phyloP scores from a whole-genome alignment of 2,113 vertebrate species.

The Gavialis gangeticus region DNA sequence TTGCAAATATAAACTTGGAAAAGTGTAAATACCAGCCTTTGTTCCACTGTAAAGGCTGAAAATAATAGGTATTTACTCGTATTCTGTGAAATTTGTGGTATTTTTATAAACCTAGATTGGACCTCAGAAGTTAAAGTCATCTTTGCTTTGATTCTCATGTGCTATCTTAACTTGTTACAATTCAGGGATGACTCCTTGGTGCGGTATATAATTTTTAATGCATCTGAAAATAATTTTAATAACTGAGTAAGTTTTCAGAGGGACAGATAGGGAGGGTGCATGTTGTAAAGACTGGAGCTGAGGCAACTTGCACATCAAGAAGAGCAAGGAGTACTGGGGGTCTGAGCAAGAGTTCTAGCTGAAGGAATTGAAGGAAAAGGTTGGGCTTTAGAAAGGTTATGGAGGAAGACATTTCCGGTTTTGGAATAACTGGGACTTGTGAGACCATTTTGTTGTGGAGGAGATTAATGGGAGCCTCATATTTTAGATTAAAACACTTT shows the following conservation, averaged over 20 bases:
- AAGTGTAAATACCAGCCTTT: not conserved
- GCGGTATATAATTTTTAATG: not conserved
- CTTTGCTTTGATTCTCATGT: not conserved
- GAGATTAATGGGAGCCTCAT: not conserved
- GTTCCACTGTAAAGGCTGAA: not conserved
- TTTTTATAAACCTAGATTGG: not conserved
- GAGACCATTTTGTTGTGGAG: not conserved
- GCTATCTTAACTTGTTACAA: not conserved
- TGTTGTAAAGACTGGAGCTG: not conserved
- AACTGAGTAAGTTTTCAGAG: not conserved
- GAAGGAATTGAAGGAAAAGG: too few relatives aligned
- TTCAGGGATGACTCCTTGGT: not conserved
- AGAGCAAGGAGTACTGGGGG: too few relatives aligned
- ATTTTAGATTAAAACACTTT: not conserved
- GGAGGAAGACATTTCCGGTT: fast-evolving
- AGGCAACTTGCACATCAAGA: not conserved
- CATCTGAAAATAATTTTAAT: not conserved
- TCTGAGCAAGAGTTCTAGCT: not conserved
- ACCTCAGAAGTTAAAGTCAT: not conserved
- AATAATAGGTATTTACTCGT: not conserved
- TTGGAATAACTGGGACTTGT: not conserved
- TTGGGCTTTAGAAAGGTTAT: not conserved
- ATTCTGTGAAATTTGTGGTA: fast-evolving
- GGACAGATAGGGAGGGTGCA: too few relatives aligned
- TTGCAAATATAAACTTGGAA: not conserved